phyloP scores from a whole-genome alignment of 2,113 vertebrate species.

The Gasterosteus aculeatus region DNA sequence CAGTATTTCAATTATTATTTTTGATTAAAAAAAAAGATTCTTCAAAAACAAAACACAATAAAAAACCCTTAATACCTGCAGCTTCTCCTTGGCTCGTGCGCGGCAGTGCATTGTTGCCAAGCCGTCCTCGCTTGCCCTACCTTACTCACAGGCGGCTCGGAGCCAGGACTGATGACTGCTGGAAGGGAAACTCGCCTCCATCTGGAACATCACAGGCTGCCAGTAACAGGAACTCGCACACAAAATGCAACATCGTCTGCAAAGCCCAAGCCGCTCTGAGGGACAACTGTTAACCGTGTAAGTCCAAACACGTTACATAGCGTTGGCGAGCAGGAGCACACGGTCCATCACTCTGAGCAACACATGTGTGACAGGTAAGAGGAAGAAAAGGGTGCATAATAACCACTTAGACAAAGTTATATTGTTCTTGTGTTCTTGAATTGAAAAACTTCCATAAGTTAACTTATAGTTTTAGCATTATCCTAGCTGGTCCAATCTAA shows the following conservation, averaged over 20 bases:
- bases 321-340: neutral
- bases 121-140: conserved; percentile 68
- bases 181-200: conserved; percentile 58
- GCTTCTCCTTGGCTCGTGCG: conserved; percentile 47
- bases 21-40: neutral
- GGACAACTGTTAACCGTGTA: too few species aligned
- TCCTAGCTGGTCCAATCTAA: neutral
- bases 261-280: too few species aligned
- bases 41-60: too few species aligned
- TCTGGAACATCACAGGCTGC: conserved; percentile 59
- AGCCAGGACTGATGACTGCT: conserved; percentile 62
- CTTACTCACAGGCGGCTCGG: conserved; percentile 59
- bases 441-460: neutral
- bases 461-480: neutral
- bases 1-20: conserved; percentile 26
- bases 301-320: neutral
- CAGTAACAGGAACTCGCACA: conserved; percentile 22
- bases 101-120: conserved; percentile 44
- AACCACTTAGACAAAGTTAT: too few species aligned
- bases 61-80: conserved; percentile 34
- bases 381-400: neutral
- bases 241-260: conserved; percentile 18
- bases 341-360: neutral
- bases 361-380: neutral
- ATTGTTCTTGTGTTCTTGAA: too few species aligned